Evolutionary conservation across 2,797 vertebrate genomes (phyloP).

Genomic region (Melanotaenia pygmaea): DNA sequence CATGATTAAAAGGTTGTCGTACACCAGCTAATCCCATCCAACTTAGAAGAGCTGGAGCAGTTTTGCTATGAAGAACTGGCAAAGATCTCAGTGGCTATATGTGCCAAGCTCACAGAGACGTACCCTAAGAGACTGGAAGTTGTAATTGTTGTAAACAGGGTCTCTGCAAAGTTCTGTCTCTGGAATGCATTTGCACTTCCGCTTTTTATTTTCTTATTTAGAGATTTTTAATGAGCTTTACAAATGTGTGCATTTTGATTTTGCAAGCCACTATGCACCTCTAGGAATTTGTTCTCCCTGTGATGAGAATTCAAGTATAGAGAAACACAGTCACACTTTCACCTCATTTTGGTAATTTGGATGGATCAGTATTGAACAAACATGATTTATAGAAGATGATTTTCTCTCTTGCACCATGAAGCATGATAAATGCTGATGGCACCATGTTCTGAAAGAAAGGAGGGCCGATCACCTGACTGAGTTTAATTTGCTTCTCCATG

Average conservation of each 20-base stretch:
- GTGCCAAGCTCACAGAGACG: neutral
- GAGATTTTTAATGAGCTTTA: neutral
- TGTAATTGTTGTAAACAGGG: neutral
- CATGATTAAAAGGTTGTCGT: neutral
- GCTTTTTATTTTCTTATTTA: neutral
- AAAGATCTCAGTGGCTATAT: neutral
- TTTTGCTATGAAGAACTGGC: neutral
- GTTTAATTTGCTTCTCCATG: slow-evolving; percentile 52
- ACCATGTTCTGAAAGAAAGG: slow-evolving; percentile 28
- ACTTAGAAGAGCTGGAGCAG: neutral
- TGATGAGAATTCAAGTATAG: neutral
- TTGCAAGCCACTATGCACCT: neutral
- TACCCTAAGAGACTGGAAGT: neutral
- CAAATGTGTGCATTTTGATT: neutral
- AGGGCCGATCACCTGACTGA: slow-evolving; percentile 23
- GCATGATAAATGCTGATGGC: slow-evolving; percentile 48
- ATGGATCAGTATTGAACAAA: slow-evolving; percentile 53
- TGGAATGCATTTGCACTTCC: neutral
- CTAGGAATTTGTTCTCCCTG: neutral
- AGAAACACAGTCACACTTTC: slow-evolving; percentile 23
- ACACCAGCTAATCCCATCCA: neutral
- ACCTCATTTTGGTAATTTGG: slow-evolving; percentile 49
- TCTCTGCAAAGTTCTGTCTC: too few species aligned
- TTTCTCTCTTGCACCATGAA: slow-evolving; percentile 44
- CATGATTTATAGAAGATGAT: slow-evolving; percentile 62